A percentile compares a stretch with the other conserved stretches of the same genome.
These are phyloP conservation scores for Peromyscus attwateri DNA, from an alignment of 2,797 vertebrate genomes.

Conservation along the genomic window DNA sequence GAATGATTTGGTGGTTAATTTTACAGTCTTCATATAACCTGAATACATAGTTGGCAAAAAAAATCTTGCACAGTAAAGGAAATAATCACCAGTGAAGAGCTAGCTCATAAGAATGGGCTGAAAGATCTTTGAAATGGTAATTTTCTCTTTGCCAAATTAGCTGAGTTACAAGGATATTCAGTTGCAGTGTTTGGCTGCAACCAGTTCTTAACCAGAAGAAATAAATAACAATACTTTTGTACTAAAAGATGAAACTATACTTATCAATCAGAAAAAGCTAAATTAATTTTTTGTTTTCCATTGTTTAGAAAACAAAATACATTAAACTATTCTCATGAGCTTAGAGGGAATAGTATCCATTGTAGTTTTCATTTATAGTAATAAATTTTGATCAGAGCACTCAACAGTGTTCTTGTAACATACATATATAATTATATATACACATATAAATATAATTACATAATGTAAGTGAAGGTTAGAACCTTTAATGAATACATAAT, in stretches of 20 bases:
- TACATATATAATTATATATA: background rate
- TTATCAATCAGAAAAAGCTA: background rate
- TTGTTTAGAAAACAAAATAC: slow-evolving; percentile 53
- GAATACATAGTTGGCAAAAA: background rate
- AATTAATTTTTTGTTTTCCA: background rate
- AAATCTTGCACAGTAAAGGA: background rate
- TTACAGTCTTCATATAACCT: background rate
- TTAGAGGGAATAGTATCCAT: background rate
- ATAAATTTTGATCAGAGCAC: slow-evolving; percentile 22
- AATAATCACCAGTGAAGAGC: background rate
- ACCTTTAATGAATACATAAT: background rate
- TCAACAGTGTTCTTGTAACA: slow-evolving; percentile 1
- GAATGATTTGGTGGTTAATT: background rate
- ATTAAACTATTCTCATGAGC: background rate
- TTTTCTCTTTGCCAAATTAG: slow-evolving; percentile 36
- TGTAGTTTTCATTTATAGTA: background rate
- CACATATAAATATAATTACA: background rate
- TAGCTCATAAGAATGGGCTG: background rate
- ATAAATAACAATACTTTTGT: slow-evolving; percentile 25
- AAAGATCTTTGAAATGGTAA: background rate
- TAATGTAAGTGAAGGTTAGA: slow-evolving; percentile 25
- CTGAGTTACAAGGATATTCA: background rate
- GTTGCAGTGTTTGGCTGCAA: background rate
- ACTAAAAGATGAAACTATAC: slow-evolving; percentile 41
- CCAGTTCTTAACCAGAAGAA: background rate